Evolutionary conservation across 1,140 invertebrate species (phyloP).

Genomic region (Plutomurus gul): DNA sequence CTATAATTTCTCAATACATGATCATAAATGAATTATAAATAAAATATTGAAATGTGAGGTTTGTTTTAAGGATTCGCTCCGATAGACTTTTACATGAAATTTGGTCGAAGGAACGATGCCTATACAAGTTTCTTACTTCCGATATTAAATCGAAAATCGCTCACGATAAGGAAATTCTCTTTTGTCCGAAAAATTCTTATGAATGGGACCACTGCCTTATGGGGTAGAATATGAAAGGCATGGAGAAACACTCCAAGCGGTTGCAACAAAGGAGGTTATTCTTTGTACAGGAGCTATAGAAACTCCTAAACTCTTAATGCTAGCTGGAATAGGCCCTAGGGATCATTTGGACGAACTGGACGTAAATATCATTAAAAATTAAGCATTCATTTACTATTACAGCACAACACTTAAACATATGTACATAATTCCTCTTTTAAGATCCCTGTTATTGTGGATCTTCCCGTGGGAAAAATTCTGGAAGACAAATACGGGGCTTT

Average conservation of each 20-base stretch:
- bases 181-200: not conserved
- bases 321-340: not conserved
- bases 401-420: no score
- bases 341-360: not conserved
- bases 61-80: not conserved
- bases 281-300: not conserved
- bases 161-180: not conserved
- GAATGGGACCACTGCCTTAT: not conserved
- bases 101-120: not conserved
- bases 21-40: not conserved
- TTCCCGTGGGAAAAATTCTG: no score
- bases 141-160: not conserved
- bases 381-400: not conserved
- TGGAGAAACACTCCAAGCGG: not conserved
- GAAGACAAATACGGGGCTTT: no score
- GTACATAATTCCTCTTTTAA: no score
- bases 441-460: no score
- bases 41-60: no score
- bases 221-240: not conserved
- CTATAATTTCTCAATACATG: not conserved
- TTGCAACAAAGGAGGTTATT: not conserved
- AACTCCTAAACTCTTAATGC: not conserved
- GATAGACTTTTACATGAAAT: not conserved
- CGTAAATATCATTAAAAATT: not conserved
- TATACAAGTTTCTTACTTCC: conserved; percentile 38